Base-by-base conservation (phyloP, 2,888 invertebrate genomes). In the Oligia fasciuncula region DNA sequence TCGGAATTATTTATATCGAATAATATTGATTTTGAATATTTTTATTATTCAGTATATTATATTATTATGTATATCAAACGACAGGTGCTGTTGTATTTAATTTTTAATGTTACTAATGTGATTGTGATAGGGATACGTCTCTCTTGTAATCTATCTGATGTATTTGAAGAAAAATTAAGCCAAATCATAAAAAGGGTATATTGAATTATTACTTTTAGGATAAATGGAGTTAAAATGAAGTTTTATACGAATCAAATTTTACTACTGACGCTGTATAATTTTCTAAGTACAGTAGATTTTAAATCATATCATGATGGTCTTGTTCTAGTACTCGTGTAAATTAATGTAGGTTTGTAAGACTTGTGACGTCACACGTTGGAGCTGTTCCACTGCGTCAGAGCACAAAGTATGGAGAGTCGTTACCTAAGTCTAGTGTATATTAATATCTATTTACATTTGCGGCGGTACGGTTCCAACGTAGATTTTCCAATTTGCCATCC, bases 161-260 rank as follows among this genome's bases (percentile, higher is more conserved):
- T 94, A 94, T 92, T 92, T 94, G 91, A 93, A 93, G 87, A 88
- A 89, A 91, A 91, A 92, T 91, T 94, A 94, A 94, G 96, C 96
- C 96, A 96, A 96, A 96, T 96, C 96, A 96, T 95, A 95, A 93
- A 93, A 95, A 95, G 95, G 96, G 95, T 96, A 96, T 95, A 95
- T 95, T 95, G 93, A 95, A 95, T 94, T 95, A 94, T 95, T 95
- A 95, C 94, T 94, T 95, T 95, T 96, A 95, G 95, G 93, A 93
- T 96, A 94, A 94, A 94, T 93, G 93, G 92, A 92, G 93, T 94
- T 94, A 92, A 94, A 94, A 94, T 94, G 94, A 93, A 94, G 94
- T 96, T 96, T 96, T 96, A 94, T 95, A 95, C 91, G 91, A 95
- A 95, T 95, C 94, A 94, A 95, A 94, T 95, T 95, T 95, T 95